Evolutionary conservation across 2,888 invertebrate genomes (phyloP).

Genomic region (Leptogaster cylindrica): DNA sequence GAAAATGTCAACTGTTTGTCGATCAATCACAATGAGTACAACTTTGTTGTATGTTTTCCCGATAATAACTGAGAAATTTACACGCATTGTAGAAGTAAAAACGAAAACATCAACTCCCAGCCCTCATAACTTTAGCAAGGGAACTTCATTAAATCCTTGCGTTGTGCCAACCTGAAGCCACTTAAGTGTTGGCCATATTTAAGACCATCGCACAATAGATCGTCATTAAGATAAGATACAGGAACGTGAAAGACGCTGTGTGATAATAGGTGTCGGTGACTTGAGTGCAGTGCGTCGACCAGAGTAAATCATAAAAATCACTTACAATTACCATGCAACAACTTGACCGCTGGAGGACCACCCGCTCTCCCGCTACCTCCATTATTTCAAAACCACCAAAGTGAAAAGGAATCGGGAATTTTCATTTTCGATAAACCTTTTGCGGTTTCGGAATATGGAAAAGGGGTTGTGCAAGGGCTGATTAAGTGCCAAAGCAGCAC

Average conservation of each 20-base stretch:
- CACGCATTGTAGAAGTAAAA: too few relatives aligned
- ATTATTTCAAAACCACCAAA: conserved; percentile 30
- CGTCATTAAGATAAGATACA: conserved; percentile 31
- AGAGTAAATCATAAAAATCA: conserved; percentile 24
- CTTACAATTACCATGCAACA: conserved; percentile 27
- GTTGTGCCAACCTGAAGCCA: too few relatives aligned
- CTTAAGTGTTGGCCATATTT: too few relatives aligned
- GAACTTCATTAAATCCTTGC: too few relatives aligned
- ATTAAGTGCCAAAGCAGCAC: too few relatives aligned
- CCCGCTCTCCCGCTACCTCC: conserved; percentile 7
- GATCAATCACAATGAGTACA: too few relatives aligned
- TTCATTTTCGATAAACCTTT: conserved; percentile 19
- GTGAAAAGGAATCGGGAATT: conserved; percentile 10
- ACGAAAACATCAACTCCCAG: too few relatives aligned
- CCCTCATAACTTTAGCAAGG: too few relatives aligned
- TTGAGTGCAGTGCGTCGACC: background rate
- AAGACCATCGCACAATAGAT: conserved; percentile 27
- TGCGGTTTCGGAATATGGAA: conserved; percentile 34
- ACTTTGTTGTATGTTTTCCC: too few relatives aligned
- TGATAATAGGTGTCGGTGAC: background rate
- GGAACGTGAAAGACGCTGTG: background rate
- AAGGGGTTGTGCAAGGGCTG: too few relatives aligned
- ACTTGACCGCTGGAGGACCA: conserved; percentile 25
- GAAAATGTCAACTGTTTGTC: too few relatives aligned
- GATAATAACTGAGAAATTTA: too few relatives aligned